Base-by-base conservation (phyloP, 2,888 invertebrate species). In the Drosophila testacea region DNA sequence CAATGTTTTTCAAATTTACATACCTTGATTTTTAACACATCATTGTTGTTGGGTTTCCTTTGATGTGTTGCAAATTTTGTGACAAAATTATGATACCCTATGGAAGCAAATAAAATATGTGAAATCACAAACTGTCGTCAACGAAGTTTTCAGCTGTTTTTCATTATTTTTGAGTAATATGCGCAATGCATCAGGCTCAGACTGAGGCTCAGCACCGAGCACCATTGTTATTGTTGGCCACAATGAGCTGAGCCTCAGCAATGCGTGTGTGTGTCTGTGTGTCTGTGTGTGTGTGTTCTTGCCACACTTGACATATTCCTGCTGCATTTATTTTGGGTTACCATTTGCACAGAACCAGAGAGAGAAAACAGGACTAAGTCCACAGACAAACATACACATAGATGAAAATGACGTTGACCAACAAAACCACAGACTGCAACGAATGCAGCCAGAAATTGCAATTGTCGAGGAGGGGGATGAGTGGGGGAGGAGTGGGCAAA, bases 161-260 rank as follows among this genome's bases (percentile, higher is more conserved):
- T 67, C 73, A 82, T 88, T 88, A 84, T 76, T 88, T 87, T 79
- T 79, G 86, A 88, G 88, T 85, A 83, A 83, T 88, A 79, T 85
- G 55, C 70, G 86, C 80, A 83, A 83, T 83, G 83, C 88, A 83
- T 85, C 83, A 88, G 83, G 72, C 79, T 81, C 78, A 77, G 55
- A 55, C 65, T 32, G 38, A 59, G 51, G 34, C 61, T 60, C 61
- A 77, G 73, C 60, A 55, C 27, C 63, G 41, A 52, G 44, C 22
- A 22, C 28, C 38, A 38, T 59, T 47, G 62, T 22, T 64, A 34
- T 64, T 74, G 48, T 69, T 77, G 47, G 44, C 54, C 47, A 50
- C 59, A 72, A 69, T 73, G 52, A 64, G 63, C 69, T 59, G 57
- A 62, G 59, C 54, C 52, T 30, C 44, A 39, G 56, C 51, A 22